A percentile compares a stretch with the other conserved stretches of the same genome.
phyloP scores from a whole-genome alignment of 2,113 vertebrate species.

The Eulacestoma nigropectus region DNA sequence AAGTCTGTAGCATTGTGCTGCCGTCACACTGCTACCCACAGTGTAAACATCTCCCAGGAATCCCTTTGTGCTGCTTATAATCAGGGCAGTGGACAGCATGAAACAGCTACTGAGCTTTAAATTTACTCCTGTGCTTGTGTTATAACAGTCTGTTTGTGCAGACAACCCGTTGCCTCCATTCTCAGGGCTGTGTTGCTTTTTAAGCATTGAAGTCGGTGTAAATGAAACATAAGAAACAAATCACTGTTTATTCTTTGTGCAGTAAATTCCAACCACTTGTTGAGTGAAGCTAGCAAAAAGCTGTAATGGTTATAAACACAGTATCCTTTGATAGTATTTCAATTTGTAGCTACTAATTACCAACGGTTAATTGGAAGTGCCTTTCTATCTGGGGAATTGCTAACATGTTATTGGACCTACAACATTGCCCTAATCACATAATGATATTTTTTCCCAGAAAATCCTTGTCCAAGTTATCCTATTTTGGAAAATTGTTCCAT shows the following conservation, averaged over 20 bases:
- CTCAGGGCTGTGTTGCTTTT: background rate
- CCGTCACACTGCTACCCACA: background rate
- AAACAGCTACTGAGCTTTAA: background rate
- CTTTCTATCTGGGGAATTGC: background rate
- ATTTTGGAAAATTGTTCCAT: background rate
- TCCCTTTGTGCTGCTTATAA: background rate
- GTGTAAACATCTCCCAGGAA: background rate
- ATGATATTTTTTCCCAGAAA: background rate
- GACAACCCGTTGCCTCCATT: background rate
- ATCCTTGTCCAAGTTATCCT: background rate
- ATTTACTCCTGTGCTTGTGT: background rate
- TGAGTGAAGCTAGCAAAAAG: background rate
- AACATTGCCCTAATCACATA: background rate
- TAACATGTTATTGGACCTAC: background rate
- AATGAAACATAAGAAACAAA: background rate
- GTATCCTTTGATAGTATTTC: background rate
- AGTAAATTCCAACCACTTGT: background rate
- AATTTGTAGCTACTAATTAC: slow-evolving; percentile 31
- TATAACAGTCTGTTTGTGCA: background rate
- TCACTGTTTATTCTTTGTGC: background rate
- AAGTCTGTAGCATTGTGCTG: background rate
- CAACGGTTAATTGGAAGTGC: background rate
- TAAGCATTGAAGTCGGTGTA: background rate
- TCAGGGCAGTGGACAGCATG: background rate
- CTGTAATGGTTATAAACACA: background rate